Conservation (phyloP, 1,140 invertebrate genomes). For the Gryon sp. region DNA sequence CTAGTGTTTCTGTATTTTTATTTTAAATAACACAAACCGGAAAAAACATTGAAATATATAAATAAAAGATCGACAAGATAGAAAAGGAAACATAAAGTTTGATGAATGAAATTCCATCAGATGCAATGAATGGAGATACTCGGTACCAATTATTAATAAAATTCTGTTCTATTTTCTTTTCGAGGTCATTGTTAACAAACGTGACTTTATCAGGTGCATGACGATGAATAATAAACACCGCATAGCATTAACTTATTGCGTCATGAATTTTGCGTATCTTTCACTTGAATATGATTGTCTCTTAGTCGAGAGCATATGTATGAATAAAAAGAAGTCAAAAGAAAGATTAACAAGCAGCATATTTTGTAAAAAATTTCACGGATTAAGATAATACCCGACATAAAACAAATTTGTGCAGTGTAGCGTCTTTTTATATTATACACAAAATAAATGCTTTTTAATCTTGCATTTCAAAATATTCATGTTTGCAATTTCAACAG, state of each 20-base stretch:
- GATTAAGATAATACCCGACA: constrained; percentile 10
- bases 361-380: background rate
- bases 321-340: background rate
- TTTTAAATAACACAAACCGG: too few species aligned
- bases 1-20: too few species aligned
- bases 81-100: too few species aligned
- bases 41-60: too few species aligned
- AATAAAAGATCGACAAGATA: too few species aligned
- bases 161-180: constrained; percentile 4
- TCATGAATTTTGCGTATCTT: constrained; percentile 48
- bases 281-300: constrained; percentile 10
- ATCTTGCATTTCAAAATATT: background rate
- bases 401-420: background rate
- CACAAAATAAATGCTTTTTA: too few species aligned
- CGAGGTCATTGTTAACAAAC: constrained; percentile 31
- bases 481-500: too few species aligned
- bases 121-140: too few species aligned
- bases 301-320: background rate
- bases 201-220: constrained; percentile 30
- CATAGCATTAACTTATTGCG: constrained; percentile 37
- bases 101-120: too few species aligned
- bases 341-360: constrained; percentile 23
- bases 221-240: constrained; percentile 42
- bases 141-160: background rate
- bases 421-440: background rate